phyloP scores from a whole-genome alignment of 2,888 invertebrate species.

The Balanococcus diminutus region DNA sequence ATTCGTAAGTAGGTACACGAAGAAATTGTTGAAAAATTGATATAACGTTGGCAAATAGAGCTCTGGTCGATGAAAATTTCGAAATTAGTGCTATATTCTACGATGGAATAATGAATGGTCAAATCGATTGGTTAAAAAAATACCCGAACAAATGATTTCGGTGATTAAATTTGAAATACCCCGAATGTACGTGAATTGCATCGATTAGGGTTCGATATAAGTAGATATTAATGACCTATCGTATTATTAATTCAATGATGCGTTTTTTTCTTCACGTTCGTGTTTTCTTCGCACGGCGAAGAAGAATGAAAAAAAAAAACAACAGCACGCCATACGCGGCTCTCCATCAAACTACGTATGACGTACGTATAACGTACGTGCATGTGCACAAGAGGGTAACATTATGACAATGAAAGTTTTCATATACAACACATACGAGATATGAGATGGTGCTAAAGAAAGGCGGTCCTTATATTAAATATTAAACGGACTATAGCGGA shows the following conservation, averaged over 20 bases:
- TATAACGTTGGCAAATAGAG: neutral
- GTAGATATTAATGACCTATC: neutral
- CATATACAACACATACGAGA: too few relatives aligned
- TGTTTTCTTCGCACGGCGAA: neutral
- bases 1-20: neutral
- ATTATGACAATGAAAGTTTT: constrained; percentile 1
- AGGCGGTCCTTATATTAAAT: constrained; percentile 30
- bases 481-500: constrained; percentile 39
- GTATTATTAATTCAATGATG: neutral
- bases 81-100: neutral
- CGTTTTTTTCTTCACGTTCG: neutral
- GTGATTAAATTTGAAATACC: neutral
- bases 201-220: neutral
- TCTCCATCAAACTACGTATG: neutral
- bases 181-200: neutral
- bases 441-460: constrained; percentile 21
- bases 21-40: neutral
- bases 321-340: neutral
- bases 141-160: neutral
- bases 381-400: neutral
- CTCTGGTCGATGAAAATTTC: neutral
- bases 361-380: neutral
- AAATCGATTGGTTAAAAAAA: constrained; percentile 3
- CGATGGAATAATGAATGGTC: neutral
- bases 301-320: neutral